These are phyloP conservation scores for Globia sparganii DNA, from an alignment of 2,888 invertebrate species.

Conservation along the genomic window DNA sequence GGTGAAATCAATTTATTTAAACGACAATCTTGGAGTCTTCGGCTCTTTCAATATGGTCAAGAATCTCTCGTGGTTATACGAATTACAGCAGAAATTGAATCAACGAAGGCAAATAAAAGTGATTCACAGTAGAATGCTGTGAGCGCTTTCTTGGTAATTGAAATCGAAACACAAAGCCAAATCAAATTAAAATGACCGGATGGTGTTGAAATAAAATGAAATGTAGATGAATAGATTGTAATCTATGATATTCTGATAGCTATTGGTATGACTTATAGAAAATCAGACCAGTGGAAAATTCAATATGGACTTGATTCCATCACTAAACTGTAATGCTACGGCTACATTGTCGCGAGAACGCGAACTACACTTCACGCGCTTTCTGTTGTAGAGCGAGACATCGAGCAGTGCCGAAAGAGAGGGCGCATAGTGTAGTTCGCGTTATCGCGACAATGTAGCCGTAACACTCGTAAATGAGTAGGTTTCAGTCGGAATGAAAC, in stretches of 20 bases:
- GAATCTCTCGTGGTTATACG: constrained; percentile 22
- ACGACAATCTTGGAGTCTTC: not conserved
- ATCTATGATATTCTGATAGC: constrained; percentile 15
- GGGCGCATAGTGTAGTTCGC: not conserved
- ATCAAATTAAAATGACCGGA: constrained; percentile 33
- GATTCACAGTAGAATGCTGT: constrained; percentile 21
- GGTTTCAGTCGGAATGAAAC: not conserved
- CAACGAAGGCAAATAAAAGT: constrained; percentile 3
- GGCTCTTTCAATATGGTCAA: constrained; percentile 5
- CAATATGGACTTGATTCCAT: not conserved
- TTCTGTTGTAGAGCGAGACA: not conserved
- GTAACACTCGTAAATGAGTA: not conserved
- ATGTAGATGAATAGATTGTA: constrained; percentile 18
- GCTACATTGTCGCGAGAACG: not conserved
- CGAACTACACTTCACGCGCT: not conserved
- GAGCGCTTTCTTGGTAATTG: constrained; percentile 35
- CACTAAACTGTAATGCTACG: not conserved
- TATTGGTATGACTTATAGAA: not conserved
- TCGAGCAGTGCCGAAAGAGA: not conserved
- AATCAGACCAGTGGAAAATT: not conserved
- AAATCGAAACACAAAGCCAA: constrained; percentile 42
- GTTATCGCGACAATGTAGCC: not conserved
- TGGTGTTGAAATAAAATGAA: constrained; percentile 13
- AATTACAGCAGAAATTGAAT: constrained; percentile 17
- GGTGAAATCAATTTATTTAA: constrained; percentile 18